Percentiles rank a stretch among this genome's conserved stretches.
Evolutionary conservation across 1,140 invertebrate species (phyloP).

Genomic region (Chymomyza costata): DNA sequence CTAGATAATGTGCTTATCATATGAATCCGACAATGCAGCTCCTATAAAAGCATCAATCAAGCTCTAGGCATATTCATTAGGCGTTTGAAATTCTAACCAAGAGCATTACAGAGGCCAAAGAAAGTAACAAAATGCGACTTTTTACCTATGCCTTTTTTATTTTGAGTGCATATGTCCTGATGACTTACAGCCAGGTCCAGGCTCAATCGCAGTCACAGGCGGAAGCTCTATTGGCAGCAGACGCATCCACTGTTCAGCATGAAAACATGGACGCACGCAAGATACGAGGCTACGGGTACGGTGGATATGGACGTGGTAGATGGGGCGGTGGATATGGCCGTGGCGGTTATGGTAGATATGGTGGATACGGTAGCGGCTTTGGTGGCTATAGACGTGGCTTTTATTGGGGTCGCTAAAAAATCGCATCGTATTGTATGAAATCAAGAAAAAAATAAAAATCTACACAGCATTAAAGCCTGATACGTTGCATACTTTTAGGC

Average conservation of each 20-base stretch:
- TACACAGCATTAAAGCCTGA: no score
- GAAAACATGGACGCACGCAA: neutral
- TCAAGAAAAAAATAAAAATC: no score
- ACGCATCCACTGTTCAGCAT: neutral
- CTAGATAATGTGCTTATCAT: no score
- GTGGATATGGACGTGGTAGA: neutral
- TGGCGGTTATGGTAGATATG: neutral
- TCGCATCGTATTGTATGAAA: no score
- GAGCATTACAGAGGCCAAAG: neutral
- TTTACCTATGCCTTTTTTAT: neutral
- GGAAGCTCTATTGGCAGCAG: no score
- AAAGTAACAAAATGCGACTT: no score
- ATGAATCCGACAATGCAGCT: no score
- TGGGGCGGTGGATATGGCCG: neutral
- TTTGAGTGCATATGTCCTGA: neutral
- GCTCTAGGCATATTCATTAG: no score
- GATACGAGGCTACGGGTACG: neutral
- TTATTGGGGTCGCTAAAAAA: neutral
- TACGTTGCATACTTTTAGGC: slow-evolving; percentile 8
- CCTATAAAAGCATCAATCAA: no score
- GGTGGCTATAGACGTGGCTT: slow-evolving; percentile 3
- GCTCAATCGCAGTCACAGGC: no score
- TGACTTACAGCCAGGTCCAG: neutral
- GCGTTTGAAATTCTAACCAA: no score
- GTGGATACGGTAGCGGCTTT: neutral